Evolutionary conservation across 30 jellyfish, hydroid and myxozoan genomes (phyloP).

Genomic region (Chironex yamaguchii): DNA sequence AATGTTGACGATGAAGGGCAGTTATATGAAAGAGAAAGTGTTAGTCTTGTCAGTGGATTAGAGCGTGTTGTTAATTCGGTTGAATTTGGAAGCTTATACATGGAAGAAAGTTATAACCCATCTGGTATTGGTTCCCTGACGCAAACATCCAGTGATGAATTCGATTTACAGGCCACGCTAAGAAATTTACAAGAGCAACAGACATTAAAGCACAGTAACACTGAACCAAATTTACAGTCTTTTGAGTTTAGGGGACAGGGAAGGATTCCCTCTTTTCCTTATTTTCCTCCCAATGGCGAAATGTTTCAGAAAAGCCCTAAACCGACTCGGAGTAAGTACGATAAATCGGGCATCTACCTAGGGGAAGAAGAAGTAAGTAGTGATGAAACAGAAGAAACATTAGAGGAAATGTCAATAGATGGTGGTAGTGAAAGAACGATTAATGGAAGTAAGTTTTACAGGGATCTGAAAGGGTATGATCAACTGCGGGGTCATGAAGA

Average conservation of each 20-base stretch:
- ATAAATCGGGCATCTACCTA: constrained; percentile 77
- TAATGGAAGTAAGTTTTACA: neutral
- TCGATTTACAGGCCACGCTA: constrained; percentile 44
- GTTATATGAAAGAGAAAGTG: constrained; percentile 52
- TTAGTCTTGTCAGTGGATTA: constrained; percentile 68
- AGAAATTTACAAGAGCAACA: constrained; percentile 63
- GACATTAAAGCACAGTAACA: constrained; percentile 8
- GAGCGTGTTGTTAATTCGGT: constrained; percentile 66
- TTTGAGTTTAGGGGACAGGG: constrained; percentile 36
- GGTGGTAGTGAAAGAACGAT: neutral
- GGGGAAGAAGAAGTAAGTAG: constrained; percentile 70
- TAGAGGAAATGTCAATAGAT: neutral
- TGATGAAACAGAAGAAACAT: neutral
- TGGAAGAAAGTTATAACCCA: constrained; percentile 8
- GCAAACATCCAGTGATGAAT: constrained; percentile 23
- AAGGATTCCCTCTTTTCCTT: neutral
- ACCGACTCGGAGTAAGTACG: constrained; percentile 52
- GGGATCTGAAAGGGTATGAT: neutral
- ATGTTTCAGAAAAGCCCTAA: neutral
- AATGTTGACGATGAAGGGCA: constrained; percentile 79
- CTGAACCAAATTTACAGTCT: constrained; percentile 69
- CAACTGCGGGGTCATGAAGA: neutral
- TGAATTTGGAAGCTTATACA: neutral
- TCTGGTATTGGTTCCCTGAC: constrained; percentile 64
- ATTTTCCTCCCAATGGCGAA: constrained; percentile 9